phyloP scores from a whole-genome alignment of 2,113 vertebrate genomes.

The Salvator merianae region DNA sequence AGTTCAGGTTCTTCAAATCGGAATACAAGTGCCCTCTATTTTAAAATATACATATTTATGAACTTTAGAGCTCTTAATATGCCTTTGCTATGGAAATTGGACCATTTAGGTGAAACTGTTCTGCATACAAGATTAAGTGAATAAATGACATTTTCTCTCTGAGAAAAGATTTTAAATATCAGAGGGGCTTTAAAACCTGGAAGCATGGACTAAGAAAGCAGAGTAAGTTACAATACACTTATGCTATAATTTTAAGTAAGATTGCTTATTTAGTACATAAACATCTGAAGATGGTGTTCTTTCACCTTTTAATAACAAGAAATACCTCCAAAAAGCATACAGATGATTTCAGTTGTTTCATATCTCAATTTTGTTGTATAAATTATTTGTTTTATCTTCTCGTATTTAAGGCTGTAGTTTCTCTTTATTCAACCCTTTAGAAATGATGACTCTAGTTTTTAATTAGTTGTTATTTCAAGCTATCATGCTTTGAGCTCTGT shows the following conservation, averaged over 20 bases:
- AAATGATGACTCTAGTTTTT: conserved; percentile 74
- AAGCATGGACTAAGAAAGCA: conserved; percentile 21
- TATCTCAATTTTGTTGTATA: conserved; percentile 69
- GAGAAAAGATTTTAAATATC: conserved; percentile 30
- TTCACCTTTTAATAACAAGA: conserved; percentile 57
- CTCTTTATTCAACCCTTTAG: conserved; percentile 67
- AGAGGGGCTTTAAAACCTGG: conserved; percentile 42
- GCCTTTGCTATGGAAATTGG: conserved; percentile 9
- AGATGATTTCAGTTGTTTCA: conserved; percentile 65
- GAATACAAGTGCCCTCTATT: conserved; percentile 48
- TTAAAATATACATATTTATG: conserved; percentile 48
- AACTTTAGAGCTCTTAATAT: conserved; percentile 39
- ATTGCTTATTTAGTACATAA: conserved; percentile 56
- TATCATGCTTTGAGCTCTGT: conserved; percentile 71
- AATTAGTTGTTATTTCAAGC: conserved; percentile 70
- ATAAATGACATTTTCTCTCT: conserved; percentile 42
- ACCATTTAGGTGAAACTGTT: conserved; percentile 38
- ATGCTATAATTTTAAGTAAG: conserved; percentile 41
- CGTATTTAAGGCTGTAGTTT: conserved; percentile 73
- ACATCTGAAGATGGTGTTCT: conserved; percentile 55
- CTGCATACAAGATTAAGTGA: conserved; percentile 1
- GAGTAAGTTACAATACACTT: conserved; percentile 23
- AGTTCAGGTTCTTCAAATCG: conserved; percentile 52
- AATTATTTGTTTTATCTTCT: conserved; percentile 73
- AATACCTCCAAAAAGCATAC: conserved; percentile 64